Conservation (phyloP, 1,140 invertebrate species). For the Tetragonula clypearis region DNA sequence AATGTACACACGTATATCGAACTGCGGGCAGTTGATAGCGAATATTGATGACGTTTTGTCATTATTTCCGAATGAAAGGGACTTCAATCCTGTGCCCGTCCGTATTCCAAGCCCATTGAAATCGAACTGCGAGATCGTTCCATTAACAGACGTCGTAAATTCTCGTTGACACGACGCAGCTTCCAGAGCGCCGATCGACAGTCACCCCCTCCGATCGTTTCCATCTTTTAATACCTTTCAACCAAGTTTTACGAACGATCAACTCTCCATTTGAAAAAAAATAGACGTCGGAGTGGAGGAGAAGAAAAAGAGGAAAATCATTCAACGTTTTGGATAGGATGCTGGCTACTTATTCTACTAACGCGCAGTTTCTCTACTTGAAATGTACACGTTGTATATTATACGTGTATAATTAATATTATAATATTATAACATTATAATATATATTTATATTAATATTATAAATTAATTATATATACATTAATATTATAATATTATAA, state of each 20-base stretch:
- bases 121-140: background rate
- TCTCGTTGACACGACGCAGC: background rate
- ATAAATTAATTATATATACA: too few species aligned
- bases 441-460: too few species aligned
- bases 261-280: background rate
- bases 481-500: too few species aligned
- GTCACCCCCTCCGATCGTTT: background rate
- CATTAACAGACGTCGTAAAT: conserved; percentile 32
- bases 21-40: background rate
- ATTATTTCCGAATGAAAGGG: conserved; percentile 17
- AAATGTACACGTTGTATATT: too few species aligned
- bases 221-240: background rate
- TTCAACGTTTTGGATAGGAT: background rate
- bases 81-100: background rate
- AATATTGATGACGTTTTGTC: conserved; percentile 37
- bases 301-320: background rate
- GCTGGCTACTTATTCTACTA: background rate
- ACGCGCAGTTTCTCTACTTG: background rate
- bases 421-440: too few species aligned
- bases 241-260: conserved; percentile 11
- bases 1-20: background rate
- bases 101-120: background rate
- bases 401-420: too few species aligned
- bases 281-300: too few species aligned
- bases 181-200: background rate